Evolutionary conservation across 2,113 vertebrate genomes (phyloP).

Genomic region (Zootoca vivipara): DNA sequence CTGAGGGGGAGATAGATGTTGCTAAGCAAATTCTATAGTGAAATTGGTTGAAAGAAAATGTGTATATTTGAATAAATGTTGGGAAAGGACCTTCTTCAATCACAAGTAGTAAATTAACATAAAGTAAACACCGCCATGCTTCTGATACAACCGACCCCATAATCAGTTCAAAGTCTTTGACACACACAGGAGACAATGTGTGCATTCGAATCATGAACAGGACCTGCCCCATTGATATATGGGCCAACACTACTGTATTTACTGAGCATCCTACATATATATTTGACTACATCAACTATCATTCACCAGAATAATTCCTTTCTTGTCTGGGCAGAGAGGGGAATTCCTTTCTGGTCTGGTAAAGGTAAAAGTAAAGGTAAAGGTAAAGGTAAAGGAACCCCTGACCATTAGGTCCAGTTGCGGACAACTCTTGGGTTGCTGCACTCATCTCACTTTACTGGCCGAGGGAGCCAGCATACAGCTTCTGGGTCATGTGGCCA

Average conservation of each 20-base stretch:
- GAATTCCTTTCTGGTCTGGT: not conserved
- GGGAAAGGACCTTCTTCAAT: not conserved
- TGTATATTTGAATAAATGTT: not conserved
- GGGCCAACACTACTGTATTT: not conserved
- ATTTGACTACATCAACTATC: not conserved
- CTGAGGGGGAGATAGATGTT: not conserved
- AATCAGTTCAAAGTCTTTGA: not conserved
- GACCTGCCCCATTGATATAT: not conserved
- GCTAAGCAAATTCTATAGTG: not conserved
- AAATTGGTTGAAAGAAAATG: not conserved
- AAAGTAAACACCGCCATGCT: not conserved
- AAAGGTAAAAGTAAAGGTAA: too few relatives aligned
- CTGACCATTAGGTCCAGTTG: too few relatives aligned
- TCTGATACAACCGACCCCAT: not conserved
- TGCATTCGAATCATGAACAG: not conserved
- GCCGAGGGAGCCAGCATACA: too few relatives aligned
- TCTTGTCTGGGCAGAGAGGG: too few relatives aligned
- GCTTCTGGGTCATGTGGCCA: too few relatives aligned
- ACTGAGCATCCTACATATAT: too few relatives aligned
- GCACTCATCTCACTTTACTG: too few relatives aligned
- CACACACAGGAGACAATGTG: not conserved
- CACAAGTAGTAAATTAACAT: not conserved
- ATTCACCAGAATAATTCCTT: not conserved
- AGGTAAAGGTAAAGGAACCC: too few relatives aligned
- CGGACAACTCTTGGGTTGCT: too few relatives aligned